phyloP scores from a whole-genome alignment of 30 jellyfish, hydroid and myxozoan species.

The Hydractinia symbiolongicarpus region DNA sequence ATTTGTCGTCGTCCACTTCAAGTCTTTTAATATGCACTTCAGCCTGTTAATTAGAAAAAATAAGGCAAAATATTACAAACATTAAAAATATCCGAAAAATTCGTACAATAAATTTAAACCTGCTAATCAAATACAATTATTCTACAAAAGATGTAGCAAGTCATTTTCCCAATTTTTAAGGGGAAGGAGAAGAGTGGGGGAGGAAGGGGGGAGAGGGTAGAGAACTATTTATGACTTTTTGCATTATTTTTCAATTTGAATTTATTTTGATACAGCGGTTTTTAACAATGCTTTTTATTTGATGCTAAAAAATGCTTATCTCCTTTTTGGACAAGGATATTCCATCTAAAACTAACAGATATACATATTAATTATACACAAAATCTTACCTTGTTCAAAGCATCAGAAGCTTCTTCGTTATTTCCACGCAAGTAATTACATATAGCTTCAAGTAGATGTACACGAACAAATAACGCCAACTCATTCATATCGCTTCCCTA shows the following conservation, averaged over 20 bases:
- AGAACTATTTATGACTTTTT: too few species aligned
- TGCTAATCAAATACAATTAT: neutral
- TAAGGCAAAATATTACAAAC: too few species aligned
- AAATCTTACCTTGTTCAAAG: constrained; percentile 3
- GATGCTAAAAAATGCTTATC: too few species aligned
- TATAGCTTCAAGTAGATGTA: constrained; percentile 22
- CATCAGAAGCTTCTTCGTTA: neutral
- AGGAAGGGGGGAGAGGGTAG: too few species aligned
- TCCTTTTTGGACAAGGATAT: too few species aligned
- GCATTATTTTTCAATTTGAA: too few species aligned
- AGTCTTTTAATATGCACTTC: constrained; percentile 16
- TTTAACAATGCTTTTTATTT: too few species aligned
- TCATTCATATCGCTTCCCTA: constrained; percentile 28
- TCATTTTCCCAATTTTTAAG: too few species aligned
- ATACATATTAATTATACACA: neutral
- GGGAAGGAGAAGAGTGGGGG: too few species aligned
- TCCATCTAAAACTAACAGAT: too few species aligned
- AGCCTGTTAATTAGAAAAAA: neutral
- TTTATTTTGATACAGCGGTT: too few species aligned
- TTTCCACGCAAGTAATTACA: constrained; percentile 12
- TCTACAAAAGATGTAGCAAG: neutral
- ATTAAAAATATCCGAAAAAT: neutral
- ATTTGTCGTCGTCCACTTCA: constrained; percentile 29
- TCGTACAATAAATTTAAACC: neutral
- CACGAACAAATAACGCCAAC: constrained; percentile 22